Conservation (phyloP, 2,888 invertebrate species). For the Sturmia bella region DNA sequence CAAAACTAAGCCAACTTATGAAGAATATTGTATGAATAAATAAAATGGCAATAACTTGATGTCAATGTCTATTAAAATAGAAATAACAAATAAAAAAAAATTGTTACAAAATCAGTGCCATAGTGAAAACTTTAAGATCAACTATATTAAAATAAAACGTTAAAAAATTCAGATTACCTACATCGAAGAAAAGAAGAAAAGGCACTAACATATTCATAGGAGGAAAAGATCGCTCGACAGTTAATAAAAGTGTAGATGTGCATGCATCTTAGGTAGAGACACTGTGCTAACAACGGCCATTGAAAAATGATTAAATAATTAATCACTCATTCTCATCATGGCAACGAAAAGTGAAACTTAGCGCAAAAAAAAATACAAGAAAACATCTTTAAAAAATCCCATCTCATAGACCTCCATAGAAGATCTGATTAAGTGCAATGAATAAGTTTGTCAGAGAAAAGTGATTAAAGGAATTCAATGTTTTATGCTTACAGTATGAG, state of each 20-base stretch:
- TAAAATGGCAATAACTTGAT: slow-evolving; percentile 67
- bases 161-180: slow-evolving; percentile 62
- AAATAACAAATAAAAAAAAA: slow-evolving; percentile 32
- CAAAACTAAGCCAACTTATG: slow-evolving; percentile 42
- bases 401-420: slow-evolving; percentile 58
- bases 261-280: slow-evolving; percentile 12
- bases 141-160: slow-evolving; percentile 36
- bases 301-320: slow-evolving; percentile 70
- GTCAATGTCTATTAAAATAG: slow-evolving; percentile 68
- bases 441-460: slow-evolving; percentile 15
- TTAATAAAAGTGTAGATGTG: slow-evolving; percentile 50
- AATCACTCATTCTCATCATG: slow-evolving; percentile 63
- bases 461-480: slow-evolving; percentile 30
- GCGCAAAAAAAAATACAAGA: slow-evolving; percentile 1
- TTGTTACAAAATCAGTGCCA: slow-evolving; percentile 15
- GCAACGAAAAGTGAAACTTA: slow-evolving; percentile 39
- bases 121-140: slow-evolving; percentile 26
- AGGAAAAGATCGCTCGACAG: slow-evolving; percentile 63
- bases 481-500: neutral
- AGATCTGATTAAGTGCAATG: slow-evolving; percentile 41
- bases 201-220: slow-evolving; percentile 31
- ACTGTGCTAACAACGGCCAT: slow-evolving; percentile 57
- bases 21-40: slow-evolving; percentile 62
- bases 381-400: neutral
- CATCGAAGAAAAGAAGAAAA: slow-evolving; percentile 43